Percentiles rank a stretch among this genome's conserved stretches.
These are phyloP conservation scores for Zoanthus solanderi DNA, from an alignment of 92 coral and sea anemone genomes.

Conservation along the genomic window DNA sequence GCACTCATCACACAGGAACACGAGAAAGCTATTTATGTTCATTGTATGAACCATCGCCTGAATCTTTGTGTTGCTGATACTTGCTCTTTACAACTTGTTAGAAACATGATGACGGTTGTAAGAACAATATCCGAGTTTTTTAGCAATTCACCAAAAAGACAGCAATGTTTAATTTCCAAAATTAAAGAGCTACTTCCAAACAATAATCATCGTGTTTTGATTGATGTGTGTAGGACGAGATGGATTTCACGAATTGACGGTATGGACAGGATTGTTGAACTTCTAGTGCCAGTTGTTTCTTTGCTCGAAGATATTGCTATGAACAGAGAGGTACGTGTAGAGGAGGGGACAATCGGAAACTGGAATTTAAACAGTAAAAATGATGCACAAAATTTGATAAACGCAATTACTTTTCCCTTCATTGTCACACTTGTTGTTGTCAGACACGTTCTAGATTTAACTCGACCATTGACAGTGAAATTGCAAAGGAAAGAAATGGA, in stretches of 20 bases:
- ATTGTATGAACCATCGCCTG: conserved; percentile 19
- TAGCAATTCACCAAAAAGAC: conserved; percentile 31
- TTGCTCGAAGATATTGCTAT: conserved; percentile 48
- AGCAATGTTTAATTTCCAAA: conserved; percentile 27
- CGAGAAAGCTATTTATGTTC: conserved; percentile 66
- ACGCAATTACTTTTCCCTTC: conserved; percentile 41
- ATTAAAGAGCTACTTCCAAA: conserved; percentile 20
- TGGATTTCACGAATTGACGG: conserved; percentile 11
- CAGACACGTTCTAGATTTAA: conserved; percentile 31
- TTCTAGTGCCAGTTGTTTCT: conserved; percentile 35
- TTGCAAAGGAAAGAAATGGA: conserved; percentile 50
- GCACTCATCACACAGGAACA: conserved; percentile 56
- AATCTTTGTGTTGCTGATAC: no score
- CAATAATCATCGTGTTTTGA: neutral
- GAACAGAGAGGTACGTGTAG: conserved; percentile 42
- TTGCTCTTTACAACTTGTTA: neutral
- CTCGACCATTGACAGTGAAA: conserved; percentile 45
- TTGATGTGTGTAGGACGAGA: neutral
- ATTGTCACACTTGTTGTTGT: conserved; percentile 45
- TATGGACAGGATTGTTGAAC: conserved; percentile 52
- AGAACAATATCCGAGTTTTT: conserved; percentile 62
- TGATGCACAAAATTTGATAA: conserved; percentile 36
- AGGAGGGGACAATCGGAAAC: conserved; percentile 16
- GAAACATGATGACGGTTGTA: neutral
- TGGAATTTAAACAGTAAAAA: conserved; percentile 35